Conservation (phyloP, 2,113 vertebrate species). For the Lamprotornis superbus region DNA sequence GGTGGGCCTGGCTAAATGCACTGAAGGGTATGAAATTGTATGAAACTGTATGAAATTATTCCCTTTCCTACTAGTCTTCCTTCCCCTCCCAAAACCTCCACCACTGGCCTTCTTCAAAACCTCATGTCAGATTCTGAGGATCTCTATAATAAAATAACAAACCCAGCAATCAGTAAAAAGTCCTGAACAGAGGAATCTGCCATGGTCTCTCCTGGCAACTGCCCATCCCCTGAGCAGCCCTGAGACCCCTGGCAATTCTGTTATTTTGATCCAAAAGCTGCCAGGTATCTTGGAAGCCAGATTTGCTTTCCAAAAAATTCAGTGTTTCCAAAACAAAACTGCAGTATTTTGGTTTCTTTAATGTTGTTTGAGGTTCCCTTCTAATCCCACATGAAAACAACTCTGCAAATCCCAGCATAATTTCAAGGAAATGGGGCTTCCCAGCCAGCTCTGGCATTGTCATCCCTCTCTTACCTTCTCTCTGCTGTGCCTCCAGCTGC, state of each 20-base stretch:
- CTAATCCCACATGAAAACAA: constrained; percentile 7
- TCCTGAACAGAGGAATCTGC: background rate
- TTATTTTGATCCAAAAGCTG: background rate
- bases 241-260: background rate
- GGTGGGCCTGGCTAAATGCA: background rate
- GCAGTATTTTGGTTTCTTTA: background rate
- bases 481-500: background rate
- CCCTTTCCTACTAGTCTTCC: background rate
- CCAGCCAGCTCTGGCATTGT: background rate
- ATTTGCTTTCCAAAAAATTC: background rate
- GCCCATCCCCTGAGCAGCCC: background rate
- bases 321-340: constrained; percentile 19
- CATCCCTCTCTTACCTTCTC: background rate
- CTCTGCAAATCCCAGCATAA: background rate
- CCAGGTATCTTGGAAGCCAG: background rate
- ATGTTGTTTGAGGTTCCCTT: background rate
- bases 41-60: background rate
- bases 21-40: background rate
- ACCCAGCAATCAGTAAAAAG: background rate
- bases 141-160: background rate
- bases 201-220: background rate
- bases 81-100: background rate
- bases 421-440: background rate
- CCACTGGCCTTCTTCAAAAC: background rate
- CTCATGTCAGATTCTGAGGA: background rate